Evolutionary conservation across 2,113 vertebrate genomes (phyloP).

Genomic region (Xerus inauris): DNA sequence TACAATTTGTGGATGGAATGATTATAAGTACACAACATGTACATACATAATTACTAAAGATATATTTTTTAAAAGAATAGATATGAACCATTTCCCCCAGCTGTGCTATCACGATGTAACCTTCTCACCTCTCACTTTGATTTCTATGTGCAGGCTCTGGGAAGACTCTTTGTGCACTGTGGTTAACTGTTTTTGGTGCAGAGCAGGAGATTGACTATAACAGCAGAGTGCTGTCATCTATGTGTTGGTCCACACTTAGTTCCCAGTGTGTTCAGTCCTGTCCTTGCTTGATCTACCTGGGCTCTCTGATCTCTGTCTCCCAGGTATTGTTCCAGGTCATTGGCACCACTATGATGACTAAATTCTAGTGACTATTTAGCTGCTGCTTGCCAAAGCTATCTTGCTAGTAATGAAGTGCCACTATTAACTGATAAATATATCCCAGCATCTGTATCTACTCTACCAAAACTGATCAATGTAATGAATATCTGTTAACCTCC

Average conservation of each 20-base stretch:
- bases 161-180: neutral
- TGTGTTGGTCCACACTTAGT: neutral
- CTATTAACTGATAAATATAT: neutral
- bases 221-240: fast-evolving
- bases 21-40: neutral
- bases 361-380: neutral
- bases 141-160: neutral
- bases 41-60: neutral
- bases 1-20: neutral
- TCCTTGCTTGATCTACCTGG: neutral
- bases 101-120: neutral
- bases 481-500: neutral
- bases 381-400: neutral
- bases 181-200: neutral
- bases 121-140: neutral
- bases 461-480: neutral
- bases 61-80: neutral
- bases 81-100: neutral
- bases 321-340: neutral
- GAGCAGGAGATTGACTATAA: neutral
- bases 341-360: neutral
- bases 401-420: neutral
- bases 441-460: neutral
- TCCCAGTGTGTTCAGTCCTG: neutral
- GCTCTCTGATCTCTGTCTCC: neutral